These are phyloP conservation scores for Liposcelis brunnea DNA, from an alignment of 2,888 invertebrate genomes.

Conservation along the genomic window DNA sequence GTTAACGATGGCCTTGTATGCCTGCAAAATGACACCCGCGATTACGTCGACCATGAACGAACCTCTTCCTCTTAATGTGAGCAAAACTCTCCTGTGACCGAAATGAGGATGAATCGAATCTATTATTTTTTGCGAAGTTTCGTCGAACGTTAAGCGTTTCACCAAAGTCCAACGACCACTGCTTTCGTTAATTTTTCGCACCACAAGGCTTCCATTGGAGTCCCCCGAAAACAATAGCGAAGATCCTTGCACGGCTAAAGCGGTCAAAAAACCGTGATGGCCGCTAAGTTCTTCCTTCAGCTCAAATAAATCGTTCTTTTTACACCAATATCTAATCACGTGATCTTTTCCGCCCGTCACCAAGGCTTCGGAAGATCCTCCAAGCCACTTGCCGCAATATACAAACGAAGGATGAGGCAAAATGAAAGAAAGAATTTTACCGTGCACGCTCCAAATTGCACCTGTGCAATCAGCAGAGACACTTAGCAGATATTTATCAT, in stretches of 20 bases:
- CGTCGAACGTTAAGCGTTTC: neutral
- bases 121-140: neutral
- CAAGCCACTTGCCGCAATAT: conserved; percentile 41
- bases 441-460: conserved; percentile 35
- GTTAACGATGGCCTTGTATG: neutral
- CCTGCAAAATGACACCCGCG: neutral
- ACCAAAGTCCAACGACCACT: neutral
- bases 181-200: neutral
- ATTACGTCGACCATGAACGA: neutral
- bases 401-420: conserved; percentile 52
- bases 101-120: neutral
- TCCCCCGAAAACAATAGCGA: conserved; percentile 2
- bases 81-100: neutral
- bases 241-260: neutral
- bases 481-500: conserved; percentile 35
- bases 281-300: neutral
- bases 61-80: neutral
- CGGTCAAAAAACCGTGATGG: neutral
- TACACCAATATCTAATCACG: conserved; percentile 41
- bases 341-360: conserved; percentile 48
- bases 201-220: neutral
- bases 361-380: conserved; percentile 28
- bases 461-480: conserved; percentile 53
- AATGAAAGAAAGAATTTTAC: conserved; percentile 25
- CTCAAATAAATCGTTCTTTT: neutral